Evolutionary conservation across 2,888 invertebrate genomes (phyloP), one percentile per base, ranked within the genome.

Genomic region (Chaetogeoica ovagalla): DNA sequence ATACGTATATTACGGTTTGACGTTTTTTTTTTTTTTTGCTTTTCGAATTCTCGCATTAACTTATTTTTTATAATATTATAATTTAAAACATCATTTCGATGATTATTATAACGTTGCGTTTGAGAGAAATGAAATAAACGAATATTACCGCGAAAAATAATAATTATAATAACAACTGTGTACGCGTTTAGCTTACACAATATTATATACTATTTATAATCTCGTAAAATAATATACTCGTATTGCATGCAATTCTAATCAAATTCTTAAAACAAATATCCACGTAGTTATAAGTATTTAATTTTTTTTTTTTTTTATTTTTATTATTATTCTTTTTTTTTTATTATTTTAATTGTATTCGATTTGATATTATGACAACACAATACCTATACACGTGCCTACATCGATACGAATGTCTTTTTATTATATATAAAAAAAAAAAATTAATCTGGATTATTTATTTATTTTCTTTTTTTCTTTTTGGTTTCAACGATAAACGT

Each of bases 161-260:
- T 30, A 30, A 30, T 30, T 13, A 69, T 48, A 23, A 68, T 19
- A 19, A 70, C 17, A 15, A 57, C n/a, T 68, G 2, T 68, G 2
- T 17, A 23, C 21, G 13, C 17, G 8, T 48, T 23, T 59, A 59
- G 43, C 4, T 43, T 59, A 57, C 17, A 30, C 13, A 3, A 13
- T 55, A 19, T 30, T 30, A 30, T 1, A 30, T 30, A 4, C 4
- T 30, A 30, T 30, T 30, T 30, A 30, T 30, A n/a, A n/a, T n/a
- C n/a, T n/a, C n/a, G n/a, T n/a, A 30, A 30, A 57, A 37, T 70
- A 39, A n/a, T 70, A 59, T 48, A 48, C 11, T 11, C 48, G 48
- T 57, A 70, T 43, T 39, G 21, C 71, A 71, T 60, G 71, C 71
- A 59, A 71, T 9, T 71, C 59, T 71, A 71, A 71, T 71, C 71